Conservation (phyloP, 2,797 vertebrate species). For the Choloepus didactylus region DNA sequence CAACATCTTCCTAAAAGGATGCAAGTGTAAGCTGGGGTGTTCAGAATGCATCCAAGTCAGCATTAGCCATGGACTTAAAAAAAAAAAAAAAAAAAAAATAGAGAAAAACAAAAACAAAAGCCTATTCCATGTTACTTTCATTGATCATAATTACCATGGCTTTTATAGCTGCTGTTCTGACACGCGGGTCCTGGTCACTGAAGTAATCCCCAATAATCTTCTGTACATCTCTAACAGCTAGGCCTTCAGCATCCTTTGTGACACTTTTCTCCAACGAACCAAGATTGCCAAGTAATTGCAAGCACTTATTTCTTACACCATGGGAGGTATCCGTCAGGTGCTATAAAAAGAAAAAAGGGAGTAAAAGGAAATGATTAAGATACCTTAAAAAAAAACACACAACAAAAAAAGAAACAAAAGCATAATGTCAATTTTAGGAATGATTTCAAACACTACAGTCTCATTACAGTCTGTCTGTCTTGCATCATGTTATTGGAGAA, state of each 20-base stretch:
- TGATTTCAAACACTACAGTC: conserved; percentile 3
- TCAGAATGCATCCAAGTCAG: neutral
- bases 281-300: conserved; percentile 96
- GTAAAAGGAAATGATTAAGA: conserved; percentile 8
- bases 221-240: conserved; percentile 92
- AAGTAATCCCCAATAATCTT: conserved; percentile 97
- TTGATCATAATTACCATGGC: conserved; percentile 92
- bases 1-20: neutral
- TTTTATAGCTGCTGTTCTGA: conserved; percentile 97
- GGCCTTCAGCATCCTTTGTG: conserved; percentile 91
- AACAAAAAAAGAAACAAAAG: conserved; percentile 41
- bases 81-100: neutral
- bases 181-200: conserved; percentile 96
- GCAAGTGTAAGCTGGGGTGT: neutral
- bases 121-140: neutral
- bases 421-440: neutral
- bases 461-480: neutral
- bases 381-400: conserved; percentile 6
- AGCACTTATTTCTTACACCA: conserved; percentile 96
- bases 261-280: conserved; percentile 91
- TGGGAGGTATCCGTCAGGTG: conserved; percentile 96
- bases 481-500: neutral
- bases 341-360: conserved; percentile 83
- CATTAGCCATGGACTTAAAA: conserved; percentile 2
- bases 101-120: neutral